phyloP scores from a whole-genome alignment of 2,888 invertebrate genomes.

The Drosophila sordidapex region DNA sequence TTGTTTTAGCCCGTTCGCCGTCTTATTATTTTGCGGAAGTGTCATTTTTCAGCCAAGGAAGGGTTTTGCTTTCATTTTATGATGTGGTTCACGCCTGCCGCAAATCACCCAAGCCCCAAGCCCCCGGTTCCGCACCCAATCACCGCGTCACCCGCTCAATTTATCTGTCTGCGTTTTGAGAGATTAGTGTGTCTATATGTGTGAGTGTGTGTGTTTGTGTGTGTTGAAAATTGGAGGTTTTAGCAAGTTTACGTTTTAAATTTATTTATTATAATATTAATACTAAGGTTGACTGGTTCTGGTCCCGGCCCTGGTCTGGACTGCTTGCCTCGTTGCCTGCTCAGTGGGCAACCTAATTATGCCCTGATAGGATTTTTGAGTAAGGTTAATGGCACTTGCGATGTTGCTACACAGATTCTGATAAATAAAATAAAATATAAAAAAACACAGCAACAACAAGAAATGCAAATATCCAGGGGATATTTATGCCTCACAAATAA shows the following conservation, averaged over 20 bases:
- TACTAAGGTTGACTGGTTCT: conserved; percentile 54
- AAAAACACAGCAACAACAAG: background rate
- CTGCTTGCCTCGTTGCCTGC: conserved; percentile 33
- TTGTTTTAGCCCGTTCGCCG: conserved; percentile 58
- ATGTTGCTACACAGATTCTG: conserved; percentile 5
- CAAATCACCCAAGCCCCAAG: conserved; percentile 24
- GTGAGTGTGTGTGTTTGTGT: conserved; percentile 24
- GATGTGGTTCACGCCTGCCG: conserved; percentile 65
- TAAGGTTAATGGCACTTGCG: conserved; percentile 59
- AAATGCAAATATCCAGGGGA: conserved; percentile 15
- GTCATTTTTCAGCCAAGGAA: conserved; percentile 79
- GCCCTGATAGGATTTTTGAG: conserved; percentile 70
- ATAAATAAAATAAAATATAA: conserved; percentile 9
- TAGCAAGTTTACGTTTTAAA: conserved; percentile 66
- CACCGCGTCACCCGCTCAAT: conserved; percentile 5
- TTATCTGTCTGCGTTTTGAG: conserved; percentile 26
- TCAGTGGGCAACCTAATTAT: conserved; percentile 68
- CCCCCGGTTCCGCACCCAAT: background rate
- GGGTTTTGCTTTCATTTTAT: conserved; percentile 71
- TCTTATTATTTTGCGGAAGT: conserved; percentile 65
- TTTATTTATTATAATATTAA: conserved; percentile 78
- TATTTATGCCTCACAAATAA: conserved; percentile 25
- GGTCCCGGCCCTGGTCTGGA: conserved; percentile 4
- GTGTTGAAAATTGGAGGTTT: conserved; percentile 52
- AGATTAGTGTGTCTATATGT: conserved; percentile 26